Evolutionary conservation across 2,113 vertebrate species (phyloP).

Genomic region (Ceyx cyanopectus): DNA sequence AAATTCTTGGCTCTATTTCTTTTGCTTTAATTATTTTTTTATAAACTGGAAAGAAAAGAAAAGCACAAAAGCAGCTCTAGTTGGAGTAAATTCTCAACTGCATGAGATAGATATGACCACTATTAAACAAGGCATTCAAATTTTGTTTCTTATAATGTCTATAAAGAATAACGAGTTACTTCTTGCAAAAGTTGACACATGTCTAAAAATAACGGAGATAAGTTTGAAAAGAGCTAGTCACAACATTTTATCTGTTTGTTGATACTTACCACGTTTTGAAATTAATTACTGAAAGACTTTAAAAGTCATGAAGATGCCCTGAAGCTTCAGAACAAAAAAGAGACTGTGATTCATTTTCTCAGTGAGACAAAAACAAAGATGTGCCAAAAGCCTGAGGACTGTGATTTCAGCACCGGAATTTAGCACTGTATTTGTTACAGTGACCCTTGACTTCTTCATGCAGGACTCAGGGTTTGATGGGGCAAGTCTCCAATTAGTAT

Average conservation of each 20-base stretch:
- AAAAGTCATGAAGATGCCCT: not conserved
- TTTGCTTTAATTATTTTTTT: not conserved
- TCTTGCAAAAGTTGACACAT: not conserved
- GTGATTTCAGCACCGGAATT: not conserved
- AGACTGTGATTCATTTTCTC: not conserved
- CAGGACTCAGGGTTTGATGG: not conserved
- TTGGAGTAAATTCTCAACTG: not conserved
- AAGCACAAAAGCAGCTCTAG: not conserved
- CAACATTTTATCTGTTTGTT: not conserved
- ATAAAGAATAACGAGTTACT: not conserved
- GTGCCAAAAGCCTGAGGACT: not conserved
- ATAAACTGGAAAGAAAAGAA: not conserved
- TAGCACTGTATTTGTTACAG: not conserved
- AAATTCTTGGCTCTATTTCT: not conserved
- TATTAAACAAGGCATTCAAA: not conserved
- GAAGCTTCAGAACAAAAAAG: not conserved
- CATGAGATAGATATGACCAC: not conserved
- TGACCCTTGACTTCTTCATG: not conserved
- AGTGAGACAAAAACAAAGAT: not conserved
- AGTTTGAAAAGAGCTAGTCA: not conserved
- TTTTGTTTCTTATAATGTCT: not conserved
- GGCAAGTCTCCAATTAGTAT: not conserved
- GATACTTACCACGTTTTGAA: not conserved
- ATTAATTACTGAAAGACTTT: not conserved
- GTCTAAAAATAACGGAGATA: not conserved